Evolutionary conservation across 2,888 invertebrate species (phyloP).

Genomic region (Proisotoma minuta): DNA sequence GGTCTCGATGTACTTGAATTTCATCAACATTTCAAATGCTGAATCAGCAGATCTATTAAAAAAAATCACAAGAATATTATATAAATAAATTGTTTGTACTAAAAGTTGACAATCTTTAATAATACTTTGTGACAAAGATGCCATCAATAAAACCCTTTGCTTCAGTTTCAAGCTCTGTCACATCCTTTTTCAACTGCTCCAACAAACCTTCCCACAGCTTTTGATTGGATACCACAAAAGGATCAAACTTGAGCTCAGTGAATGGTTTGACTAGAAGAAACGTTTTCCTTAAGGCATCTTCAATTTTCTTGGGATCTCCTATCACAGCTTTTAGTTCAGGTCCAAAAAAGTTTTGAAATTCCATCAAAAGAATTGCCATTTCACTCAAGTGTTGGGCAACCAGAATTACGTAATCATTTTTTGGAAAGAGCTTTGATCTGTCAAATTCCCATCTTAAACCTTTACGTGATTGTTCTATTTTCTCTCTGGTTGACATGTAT

Average conservation of each 20-base stretch:
- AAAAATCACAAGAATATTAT: neutral
- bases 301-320: conserved; percentile 78
- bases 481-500: conserved; percentile 72
- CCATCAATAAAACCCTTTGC: conserved; percentile 80
- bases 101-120: too few species aligned
- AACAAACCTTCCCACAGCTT: conserved; percentile 84
- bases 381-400: conserved; percentile 76
- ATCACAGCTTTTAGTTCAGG: conserved; percentile 79
- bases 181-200: conserved; percentile 69
- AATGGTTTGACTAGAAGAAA: conserved; percentile 71
- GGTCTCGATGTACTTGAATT: conserved; percentile 74
- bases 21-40: conserved; percentile 71
- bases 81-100: conserved; percentile 15
- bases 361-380: conserved; percentile 64
- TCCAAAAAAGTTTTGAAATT: conserved; percentile 86
- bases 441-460: conserved; percentile 89
- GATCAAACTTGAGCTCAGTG: conserved; percentile 73
- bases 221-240: conserved; percentile 70
- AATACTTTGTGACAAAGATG: conserved; percentile 73
- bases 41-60: conserved; percentile 67
- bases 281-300: conserved; percentile 74
- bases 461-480: conserved; percentile 79
- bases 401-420: conserved; percentile 76
- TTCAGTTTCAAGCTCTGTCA: conserved; percentile 68
- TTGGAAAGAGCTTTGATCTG: conserved; percentile 69